Percentiles rank a stretch among this genome's conserved stretches.
Conservation (phyloP, 30 jellyfish, hydroid and myxozoan species). For the Cassiopea xamachana region DNA sequence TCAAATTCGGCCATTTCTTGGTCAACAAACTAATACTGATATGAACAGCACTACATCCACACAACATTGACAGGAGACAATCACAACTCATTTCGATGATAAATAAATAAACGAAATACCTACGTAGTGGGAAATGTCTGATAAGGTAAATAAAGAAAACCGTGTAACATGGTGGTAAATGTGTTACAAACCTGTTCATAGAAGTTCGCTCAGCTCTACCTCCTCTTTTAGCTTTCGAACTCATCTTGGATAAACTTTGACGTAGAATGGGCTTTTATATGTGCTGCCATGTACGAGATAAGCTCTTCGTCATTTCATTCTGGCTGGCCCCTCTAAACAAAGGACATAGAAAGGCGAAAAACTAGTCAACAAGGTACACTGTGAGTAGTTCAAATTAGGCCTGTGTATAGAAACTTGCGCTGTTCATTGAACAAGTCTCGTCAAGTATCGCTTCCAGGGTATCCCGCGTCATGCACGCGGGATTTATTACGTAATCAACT, state of each 20-base stretch:
- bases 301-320: constrained; percentile 34
- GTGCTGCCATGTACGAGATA: constrained; percentile 65
- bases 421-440: constrained; percentile 26
- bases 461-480: constrained; percentile 39
- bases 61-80: neutral
- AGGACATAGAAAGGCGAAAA: constrained; percentile 8
- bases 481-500: neutral
- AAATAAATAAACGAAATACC: neutral
- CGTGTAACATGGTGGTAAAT: neutral
- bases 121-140: neutral
- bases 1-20: neutral
- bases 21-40: neutral
- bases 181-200: constrained; percentile 33
- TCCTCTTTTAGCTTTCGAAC: constrained; percentile 57
- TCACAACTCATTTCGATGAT: neutral
- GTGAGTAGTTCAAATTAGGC: constrained; percentile 33
- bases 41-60: neutral
- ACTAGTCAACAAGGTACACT: constrained; percentile 5
- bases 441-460: neutral
- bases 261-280: constrained; percentile 31
- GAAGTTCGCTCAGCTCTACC: constrained; percentile 49
- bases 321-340: neutral
- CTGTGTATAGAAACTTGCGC: constrained; percentile 9
- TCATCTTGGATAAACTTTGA: constrained; percentile 51
- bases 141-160: neutral